phyloP scores from a whole-genome alignment of 2,797 vertebrate species.

The Pyrocephalus nanus region DNA sequence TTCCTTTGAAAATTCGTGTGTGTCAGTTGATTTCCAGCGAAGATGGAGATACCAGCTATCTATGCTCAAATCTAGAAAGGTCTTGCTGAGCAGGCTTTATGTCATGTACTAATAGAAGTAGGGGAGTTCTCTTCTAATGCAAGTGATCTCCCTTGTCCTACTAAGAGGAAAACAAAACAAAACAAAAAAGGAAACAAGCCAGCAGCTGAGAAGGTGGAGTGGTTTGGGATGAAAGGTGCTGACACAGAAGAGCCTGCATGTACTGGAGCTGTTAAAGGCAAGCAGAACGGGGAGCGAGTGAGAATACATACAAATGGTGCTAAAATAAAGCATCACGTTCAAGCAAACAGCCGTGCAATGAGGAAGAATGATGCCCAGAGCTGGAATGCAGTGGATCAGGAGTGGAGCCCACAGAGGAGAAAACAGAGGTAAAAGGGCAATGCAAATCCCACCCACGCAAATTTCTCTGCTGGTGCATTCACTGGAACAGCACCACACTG shows the following conservation, averaged over 20 bases:
- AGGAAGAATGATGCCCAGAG: not conserved
- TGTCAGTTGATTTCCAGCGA: not conserved
- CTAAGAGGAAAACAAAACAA: not conserved
- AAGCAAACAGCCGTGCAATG: not conserved
- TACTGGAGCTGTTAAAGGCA: not conserved
- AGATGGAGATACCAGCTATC: not conserved
- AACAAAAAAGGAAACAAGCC: not conserved
- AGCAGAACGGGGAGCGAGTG: not conserved
- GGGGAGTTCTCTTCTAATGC: not conserved
- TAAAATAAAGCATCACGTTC: not conserved
- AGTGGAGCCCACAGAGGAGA: not conserved
- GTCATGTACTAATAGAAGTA: not conserved
- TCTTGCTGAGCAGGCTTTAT: not conserved
- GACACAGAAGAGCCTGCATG: not conserved
- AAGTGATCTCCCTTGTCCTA: not conserved
- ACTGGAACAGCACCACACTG: not conserved
- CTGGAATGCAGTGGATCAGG: not conserved
- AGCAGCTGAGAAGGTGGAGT: not conserved
- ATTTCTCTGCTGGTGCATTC: not conserved
- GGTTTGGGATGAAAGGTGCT: not conserved
- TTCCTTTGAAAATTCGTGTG: slow-evolving; percentile 12
- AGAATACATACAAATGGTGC: not conserved
- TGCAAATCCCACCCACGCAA: not conserved
- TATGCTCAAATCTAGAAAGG: not conserved
- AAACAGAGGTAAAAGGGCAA: not conserved